These are phyloP conservation scores for Diarsia rubi DNA, from an alignment of 2,888 invertebrate species.

Conservation along the genomic window DNA sequence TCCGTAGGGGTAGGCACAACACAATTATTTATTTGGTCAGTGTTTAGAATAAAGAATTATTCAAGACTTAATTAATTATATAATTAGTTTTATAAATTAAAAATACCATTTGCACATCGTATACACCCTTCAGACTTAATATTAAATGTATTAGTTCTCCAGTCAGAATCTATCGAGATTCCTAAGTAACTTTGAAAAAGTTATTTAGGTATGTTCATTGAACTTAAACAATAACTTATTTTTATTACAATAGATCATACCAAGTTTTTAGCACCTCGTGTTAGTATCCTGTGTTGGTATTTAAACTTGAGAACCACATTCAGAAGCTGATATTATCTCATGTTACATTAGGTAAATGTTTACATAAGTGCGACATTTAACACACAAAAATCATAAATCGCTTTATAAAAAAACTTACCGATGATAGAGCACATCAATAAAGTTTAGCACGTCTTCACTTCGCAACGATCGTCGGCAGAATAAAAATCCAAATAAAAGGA, in stretches of 20 bases:
- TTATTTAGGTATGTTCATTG: not conserved
- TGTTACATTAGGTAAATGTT: not conserved
- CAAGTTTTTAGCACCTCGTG: not conserved
- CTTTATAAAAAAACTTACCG: constrained; percentile 37
- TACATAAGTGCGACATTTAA: not conserved
- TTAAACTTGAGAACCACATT: not conserved
- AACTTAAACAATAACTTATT: not conserved
- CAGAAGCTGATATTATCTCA: too few relatives aligned
- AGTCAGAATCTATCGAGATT: not conserved
- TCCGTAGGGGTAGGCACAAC: not conserved
- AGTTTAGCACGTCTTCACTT: constrained; percentile 11
- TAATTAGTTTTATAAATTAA: not conserved
- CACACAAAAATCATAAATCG: not conserved
- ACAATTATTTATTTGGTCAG: not conserved
- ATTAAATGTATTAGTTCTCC: not conserved
- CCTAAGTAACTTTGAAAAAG: not conserved
- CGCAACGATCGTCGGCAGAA: constrained; percentile 16
- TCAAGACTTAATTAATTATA: not conserved
- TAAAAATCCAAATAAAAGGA: constrained; percentile 30
- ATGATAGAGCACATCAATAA: constrained; percentile 8
- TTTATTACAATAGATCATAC: not conserved
- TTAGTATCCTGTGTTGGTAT: not conserved
- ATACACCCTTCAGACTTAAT: too few relatives aligned
- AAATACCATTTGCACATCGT: not conserved
- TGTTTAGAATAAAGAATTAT: not conserved